Conservation (phyloP, 2,797 vertebrate species). For the Sebastes itinus region DNA sequence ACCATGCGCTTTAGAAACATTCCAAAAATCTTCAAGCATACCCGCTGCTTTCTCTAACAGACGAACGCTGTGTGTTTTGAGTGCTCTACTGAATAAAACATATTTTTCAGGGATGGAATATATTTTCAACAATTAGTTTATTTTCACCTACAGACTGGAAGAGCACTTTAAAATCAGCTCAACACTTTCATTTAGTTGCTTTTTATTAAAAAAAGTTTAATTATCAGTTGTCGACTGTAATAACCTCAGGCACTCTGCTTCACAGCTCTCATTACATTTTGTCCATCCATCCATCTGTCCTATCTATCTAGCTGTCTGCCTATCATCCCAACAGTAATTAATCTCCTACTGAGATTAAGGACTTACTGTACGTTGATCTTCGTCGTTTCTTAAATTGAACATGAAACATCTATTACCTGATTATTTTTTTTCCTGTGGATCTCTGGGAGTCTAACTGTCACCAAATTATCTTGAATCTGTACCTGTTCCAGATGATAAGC, state of each 20-base stretch:
- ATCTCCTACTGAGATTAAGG: slow-evolving; percentile 11
- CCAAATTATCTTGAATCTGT: slow-evolving; percentile 27
- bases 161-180: background rate
- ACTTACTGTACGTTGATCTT: background rate
- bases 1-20: background rate
- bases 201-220: background rate
- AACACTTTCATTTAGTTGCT: background rate
- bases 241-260: background rate
- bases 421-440: slow-evolving; percentile 30
- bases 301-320: background rate
- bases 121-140: background rate
- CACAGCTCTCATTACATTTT: background rate
- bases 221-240: background rate
- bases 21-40: background rate
- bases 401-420: slow-evolving; percentile 6
- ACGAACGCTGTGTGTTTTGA: background rate
- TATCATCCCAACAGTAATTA: slow-evolving; percentile 8
- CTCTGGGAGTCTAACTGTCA: slow-evolving; percentile 20
- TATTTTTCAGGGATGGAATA: background rate
- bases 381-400: slow-evolving; percentile 25
- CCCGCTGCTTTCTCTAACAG: background rate
- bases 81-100: background rate
- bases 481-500: slow-evolving; percentile 50
- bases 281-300: background rate
- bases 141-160: background rate